Evolutionary conservation across 2,113 vertebrate genomes (phyloP), one percentile per base, ranked within the genome.

Genomic region (Pelmatolapia mariae): DNA sequence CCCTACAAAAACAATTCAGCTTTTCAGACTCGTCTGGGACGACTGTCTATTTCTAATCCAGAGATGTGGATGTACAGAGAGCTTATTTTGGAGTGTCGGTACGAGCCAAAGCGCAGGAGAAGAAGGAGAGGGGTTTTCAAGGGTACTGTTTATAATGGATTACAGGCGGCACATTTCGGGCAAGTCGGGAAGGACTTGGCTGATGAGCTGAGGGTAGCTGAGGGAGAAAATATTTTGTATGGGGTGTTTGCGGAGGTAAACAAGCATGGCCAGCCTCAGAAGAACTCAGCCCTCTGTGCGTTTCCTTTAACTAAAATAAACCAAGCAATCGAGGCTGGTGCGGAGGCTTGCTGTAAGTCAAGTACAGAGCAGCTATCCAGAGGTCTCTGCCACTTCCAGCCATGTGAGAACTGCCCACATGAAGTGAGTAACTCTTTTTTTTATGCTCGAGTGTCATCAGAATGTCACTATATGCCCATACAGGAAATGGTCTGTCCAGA

Each of bases 21-120:
- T 2, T 97, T 96, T 85, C 97, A 99, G 91, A 99, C 98, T 0
- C 97, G 95, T 16, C 94, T 99, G 50, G 97, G 93, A 0, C 96
- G 97, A 7, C 95, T 98, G 31, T 95, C 96, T 0, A 95, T 96
- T 18, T 84, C 73, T 5, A 92, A 97, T 59, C 89, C 45, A 0
- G 96, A 98, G 87, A 93, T 97, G 50, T 96, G 91, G 59, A 95
- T 50, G 89, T 99, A 99, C 92, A 96, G 98, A 0, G 98, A 99
- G 91, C 92, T 99, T n/a, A 93, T 98, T 24, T 95, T 99, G 0
- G 97, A 98, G 54, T 99, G 98, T 84, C 94, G 92, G 8, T 97
- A 96, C 0, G 95, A 97, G 19, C 96, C 96, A 2, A 99, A 99
- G 82, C 96, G 97, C 56, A 92, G 96, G 38, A 96, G 96, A 10